Base-by-base conservation (phyloP, 1,140 invertebrate genomes). In the Microplitis demolitor region DNA sequence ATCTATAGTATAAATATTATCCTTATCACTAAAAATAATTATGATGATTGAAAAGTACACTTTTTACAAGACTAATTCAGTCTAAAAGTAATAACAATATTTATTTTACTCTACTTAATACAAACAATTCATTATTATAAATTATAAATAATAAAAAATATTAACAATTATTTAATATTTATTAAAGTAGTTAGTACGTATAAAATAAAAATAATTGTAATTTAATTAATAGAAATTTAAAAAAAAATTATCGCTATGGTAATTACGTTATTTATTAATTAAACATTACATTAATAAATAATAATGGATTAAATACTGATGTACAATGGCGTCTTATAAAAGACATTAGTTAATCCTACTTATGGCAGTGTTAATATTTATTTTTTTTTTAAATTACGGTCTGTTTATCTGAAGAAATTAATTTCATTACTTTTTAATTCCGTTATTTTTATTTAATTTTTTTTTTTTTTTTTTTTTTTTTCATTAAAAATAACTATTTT, bases 301-400 rank as follows among this genome's bases (percentile, higher is more conserved):
- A 79, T 82, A 78, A 76, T 75, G 79, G 66, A 70, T 84, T 87
- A 86, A 86, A 87, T 86, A 86, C 85, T 86, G 85, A 86, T 86
- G 77, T 85, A 86, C 85, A 86, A 83, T 82, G 77, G 83, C 77
- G 75, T 37, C 54, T 77, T 60, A 75, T 66, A 16, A 61, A 62
- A 66, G 76, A 74, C 77, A 74, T 75, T 76, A 74, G 76, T 64
- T 78, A 78, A 76, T 75, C 75, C 72, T 80, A 77, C 56, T 62
- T 80, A 85, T 87, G 84, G 82, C 83, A 85, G 83, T 86, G 85
- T 78, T 50, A 68, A 45, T 67, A 34, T 14, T 37, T 62, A 67
- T 45, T 63, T 39, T 34, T 45, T 9, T 66, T 50, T 14, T 13
- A 37, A 39, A 54, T 68, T 53, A 56, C 13, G 54, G 5, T 34